These are phyloP conservation scores for Halcyon senegalensis DNA, from an alignment of 2,113 vertebrate genomes.

Conservation along the genomic window DNA sequence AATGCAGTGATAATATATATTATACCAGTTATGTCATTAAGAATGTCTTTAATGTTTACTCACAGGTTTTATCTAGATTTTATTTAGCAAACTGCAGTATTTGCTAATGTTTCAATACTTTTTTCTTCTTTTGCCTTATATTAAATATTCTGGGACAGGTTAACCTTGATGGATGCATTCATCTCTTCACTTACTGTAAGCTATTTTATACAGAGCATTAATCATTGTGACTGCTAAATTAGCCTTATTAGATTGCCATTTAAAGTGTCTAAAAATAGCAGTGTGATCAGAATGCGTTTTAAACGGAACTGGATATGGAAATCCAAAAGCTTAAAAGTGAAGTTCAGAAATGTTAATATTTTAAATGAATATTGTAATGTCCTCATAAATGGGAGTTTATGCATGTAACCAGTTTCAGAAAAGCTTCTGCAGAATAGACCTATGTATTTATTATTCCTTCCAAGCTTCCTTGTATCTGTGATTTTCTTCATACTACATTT, in stretches of 20 bases:
- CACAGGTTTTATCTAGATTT: background rate
- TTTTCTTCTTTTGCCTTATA: background rate
- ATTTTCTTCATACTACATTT: background rate
- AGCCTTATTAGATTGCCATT: background rate
- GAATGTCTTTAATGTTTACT: background rate
- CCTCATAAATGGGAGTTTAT: background rate
- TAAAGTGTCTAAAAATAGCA: background rate
- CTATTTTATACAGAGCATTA: constrained; percentile 24
- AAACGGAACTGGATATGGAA: background rate
- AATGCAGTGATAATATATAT: background rate
- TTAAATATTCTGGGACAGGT: background rate
- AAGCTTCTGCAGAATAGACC: background rate
- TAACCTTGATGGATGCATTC: background rate
- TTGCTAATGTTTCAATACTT: background rate
- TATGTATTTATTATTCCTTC: background rate
- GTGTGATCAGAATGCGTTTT: background rate
- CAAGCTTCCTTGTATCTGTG: background rate
- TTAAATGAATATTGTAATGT: background rate
- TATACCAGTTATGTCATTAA: background rate
- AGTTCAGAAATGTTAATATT: background rate
- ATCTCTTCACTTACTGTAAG: background rate
- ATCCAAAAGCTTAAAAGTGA: background rate
- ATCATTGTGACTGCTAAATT: constrained; percentile 28
- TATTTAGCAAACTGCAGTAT: background rate
- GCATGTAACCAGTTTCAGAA: background rate